phyloP scores from a whole-genome alignment of 2,888 invertebrate species.

The Agrotis segetum region DNA sequence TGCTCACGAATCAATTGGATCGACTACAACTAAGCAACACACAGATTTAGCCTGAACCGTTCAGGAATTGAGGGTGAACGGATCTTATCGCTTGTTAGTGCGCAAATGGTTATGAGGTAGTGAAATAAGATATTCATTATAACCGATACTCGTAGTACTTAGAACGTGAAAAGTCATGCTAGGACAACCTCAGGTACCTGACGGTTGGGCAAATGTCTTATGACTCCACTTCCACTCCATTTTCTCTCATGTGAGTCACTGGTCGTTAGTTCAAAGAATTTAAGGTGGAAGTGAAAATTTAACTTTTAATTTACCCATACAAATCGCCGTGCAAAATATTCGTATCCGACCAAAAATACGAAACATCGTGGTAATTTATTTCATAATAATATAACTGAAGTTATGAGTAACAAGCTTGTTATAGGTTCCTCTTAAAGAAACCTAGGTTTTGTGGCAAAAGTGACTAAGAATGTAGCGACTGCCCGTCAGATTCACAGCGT shows the following conservation, averaged over 20 bases:
- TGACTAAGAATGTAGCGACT: neutral
- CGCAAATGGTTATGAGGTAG: neutral
- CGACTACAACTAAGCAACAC: constrained; percentile 15
- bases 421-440: neutral
- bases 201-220: too few relatives aligned
- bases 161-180: too few relatives aligned
- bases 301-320: too few relatives aligned
- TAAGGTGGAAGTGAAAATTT: neutral
- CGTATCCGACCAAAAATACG: too few relatives aligned
- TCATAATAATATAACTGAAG: too few relatives aligned
- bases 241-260: too few relatives aligned
- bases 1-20: constrained; percentile 77
- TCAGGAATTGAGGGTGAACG: neutral
- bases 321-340: too few relatives aligned
- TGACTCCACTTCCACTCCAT: too few relatives aligned
- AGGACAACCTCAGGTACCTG: too few relatives aligned
- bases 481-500: too few relatives aligned
- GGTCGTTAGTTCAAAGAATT: neutral
- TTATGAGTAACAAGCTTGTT: neutral
- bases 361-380: too few relatives aligned
- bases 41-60: neutral
- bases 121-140: neutral
- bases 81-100: neutral
- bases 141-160: too few relatives aligned
- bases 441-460: constrained; percentile 6